Conservation (phyloP, 2,888 invertebrate genomes). For the Drosophila monieri region DNA sequence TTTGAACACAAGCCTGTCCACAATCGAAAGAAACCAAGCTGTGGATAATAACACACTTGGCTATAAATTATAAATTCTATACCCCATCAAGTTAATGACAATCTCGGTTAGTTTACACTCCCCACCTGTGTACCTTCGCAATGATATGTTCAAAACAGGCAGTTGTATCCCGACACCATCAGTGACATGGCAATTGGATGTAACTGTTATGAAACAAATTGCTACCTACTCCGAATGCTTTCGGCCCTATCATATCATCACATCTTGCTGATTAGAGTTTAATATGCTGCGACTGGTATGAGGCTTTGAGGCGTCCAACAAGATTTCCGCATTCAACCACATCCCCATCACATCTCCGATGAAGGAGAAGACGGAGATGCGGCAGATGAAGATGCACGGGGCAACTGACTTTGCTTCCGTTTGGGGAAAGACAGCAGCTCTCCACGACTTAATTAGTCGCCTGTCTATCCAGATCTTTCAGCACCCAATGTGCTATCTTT, state of each 20-base stretch:
- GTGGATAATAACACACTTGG: conserved; percentile 19
- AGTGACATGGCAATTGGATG: conserved; percentile 48
- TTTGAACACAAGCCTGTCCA: not conserved
- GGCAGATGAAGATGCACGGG: conserved; percentile 47
- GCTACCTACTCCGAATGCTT: conserved; percentile 49
- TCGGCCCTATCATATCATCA: conserved; percentile 50
- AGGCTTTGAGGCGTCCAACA: conserved; percentile 52
- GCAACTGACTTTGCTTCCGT: conserved; percentile 63
- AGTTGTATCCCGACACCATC: conserved; percentile 41
- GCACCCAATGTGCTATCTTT: conserved; percentile 46
- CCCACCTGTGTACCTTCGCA: conserved; percentile 29
- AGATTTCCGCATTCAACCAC: conserved; percentile 69
- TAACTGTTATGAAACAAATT: conserved; percentile 53
- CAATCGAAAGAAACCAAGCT: not conserved
- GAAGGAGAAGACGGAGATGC: conserved; percentile 17
- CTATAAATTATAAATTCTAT: conserved; percentile 5
- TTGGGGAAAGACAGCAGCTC: conserved; percentile 23
- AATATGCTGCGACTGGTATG: conserved; percentile 51
- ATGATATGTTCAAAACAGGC: conserved; percentile 21
- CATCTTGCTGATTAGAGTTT: conserved; percentile 49
- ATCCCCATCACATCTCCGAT: conserved; percentile 32
- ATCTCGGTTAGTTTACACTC: conserved; percentile 34
- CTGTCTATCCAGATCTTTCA: conserved; percentile 49
- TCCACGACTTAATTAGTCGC: conserved; percentile 63
- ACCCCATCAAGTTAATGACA: conserved; percentile 15